Evolutionary conservation across 2,113 vertebrate genomes (phyloP).

Genomic region (Danionella cerebrum): DNA sequence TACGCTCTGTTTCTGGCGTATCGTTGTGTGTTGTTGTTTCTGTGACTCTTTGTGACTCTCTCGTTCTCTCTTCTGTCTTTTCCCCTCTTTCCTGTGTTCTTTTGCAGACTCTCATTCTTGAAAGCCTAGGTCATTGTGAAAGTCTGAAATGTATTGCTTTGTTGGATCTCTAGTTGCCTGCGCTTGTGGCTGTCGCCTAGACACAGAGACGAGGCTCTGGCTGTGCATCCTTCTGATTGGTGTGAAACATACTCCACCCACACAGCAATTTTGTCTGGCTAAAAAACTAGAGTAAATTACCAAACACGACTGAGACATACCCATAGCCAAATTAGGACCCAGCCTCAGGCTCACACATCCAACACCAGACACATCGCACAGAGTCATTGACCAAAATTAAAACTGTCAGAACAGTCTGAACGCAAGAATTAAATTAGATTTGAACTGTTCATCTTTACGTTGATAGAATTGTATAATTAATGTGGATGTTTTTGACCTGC

Average conservation of each 20-base stretch:
- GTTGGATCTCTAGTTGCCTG: conserved; percentile 26
- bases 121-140: conserved; percentile 38
- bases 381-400: too few relatives aligned
- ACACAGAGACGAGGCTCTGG: not conserved
- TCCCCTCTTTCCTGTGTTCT: conserved; percentile 25
- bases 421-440: too few relatives aligned
- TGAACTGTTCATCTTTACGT: too few relatives aligned
- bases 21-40: conserved; percentile 1
- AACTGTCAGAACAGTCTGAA: too few relatives aligned
- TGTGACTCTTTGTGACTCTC: conserved; percentile 25
- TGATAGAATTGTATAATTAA: too few relatives aligned
- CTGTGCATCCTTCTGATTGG: conserved; percentile 22
- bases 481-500: too few relatives aligned
- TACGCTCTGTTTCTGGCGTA: not conserved
- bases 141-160: conserved; percentile 33
- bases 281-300: too few relatives aligned
- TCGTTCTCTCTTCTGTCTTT: conserved; percentile 2
- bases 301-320: too few relatives aligned
- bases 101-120: conserved; percentile 42
- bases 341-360: too few relatives aligned
- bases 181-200: not conserved
- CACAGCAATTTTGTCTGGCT: too few relatives aligned
- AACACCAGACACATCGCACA: too few relatives aligned
- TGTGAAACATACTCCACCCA: not conserved
- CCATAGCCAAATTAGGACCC: too few relatives aligned